Conservation (phyloP, 1,140 invertebrate species). For the Saccostrea echinata region DNA sequence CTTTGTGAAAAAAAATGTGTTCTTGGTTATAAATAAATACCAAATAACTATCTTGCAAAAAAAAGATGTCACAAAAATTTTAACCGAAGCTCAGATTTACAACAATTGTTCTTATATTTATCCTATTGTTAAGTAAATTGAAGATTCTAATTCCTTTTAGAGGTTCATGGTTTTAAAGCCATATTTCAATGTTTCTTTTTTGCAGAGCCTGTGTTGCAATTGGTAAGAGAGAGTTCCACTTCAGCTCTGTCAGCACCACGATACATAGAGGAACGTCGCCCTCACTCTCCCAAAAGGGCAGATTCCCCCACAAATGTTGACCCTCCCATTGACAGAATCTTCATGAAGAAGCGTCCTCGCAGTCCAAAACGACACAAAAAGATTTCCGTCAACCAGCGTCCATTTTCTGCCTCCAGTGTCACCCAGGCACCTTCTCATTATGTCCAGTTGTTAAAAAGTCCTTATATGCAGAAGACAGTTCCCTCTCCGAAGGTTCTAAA, state of each 20-base stretch:
- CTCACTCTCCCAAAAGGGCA: background rate
- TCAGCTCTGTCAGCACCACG: background rate
- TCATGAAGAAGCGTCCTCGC: conserved; percentile 59
- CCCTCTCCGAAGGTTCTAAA: conserved; percentile 64
- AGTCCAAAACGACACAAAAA: conserved; percentile 67
- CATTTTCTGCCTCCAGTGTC: conserved; percentile 70
- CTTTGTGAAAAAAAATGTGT: too few species aligned
- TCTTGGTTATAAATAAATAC: too few species aligned
- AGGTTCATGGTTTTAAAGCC: too few species aligned
- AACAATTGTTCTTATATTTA: too few species aligned
- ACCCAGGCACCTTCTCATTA: conserved; percentile 42
- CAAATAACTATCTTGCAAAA: too few species aligned
- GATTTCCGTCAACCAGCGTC: conserved; percentile 70
- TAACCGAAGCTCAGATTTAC: too few species aligned
- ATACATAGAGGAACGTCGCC: conserved; percentile 25
- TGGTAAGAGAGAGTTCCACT: conserved; percentile 41
- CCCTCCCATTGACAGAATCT: conserved; percentile 60
- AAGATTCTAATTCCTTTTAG: background rate
- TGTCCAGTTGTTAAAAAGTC: conserved; percentile 70
- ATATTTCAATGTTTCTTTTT: background rate
- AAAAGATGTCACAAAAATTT: too few species aligned
- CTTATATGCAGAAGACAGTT: conserved; percentile 70
- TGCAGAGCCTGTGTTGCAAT: conserved; percentile 60
- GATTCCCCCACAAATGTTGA: conserved; percentile 54
- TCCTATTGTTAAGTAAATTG: background rate